phyloP scores from a whole-genome alignment of 2,797 vertebrate genomes.

The Hyperoplus lanceolatus region DNA sequence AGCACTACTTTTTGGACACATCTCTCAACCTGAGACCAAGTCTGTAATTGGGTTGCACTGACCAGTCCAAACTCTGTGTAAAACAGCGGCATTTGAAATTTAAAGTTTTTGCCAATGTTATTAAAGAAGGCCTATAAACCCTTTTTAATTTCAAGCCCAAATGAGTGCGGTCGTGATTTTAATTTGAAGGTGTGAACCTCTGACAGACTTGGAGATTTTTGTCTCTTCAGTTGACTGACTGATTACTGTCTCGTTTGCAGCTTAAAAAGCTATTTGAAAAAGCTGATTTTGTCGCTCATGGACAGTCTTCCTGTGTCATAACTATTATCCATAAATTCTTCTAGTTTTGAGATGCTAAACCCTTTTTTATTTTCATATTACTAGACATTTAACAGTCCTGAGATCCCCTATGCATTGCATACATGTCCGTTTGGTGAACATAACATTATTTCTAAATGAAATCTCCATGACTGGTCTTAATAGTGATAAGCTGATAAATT shows the following conservation, averaged over 20 bases:
- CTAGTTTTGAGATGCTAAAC: background rate
- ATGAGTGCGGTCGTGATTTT: background rate
- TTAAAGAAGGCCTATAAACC: background rate
- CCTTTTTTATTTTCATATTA: background rate
- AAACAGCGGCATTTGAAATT: constrained; percentile 2
- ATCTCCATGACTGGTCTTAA: background rate
- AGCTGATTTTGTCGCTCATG: constrained; percentile 70
- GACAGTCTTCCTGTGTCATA: constrained; percentile 22
- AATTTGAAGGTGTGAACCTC: constrained; percentile 6
- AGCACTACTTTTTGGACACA: background rate
- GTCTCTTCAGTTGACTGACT: constrained; percentile 23
- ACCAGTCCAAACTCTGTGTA: background rate
- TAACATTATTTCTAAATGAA: background rate
- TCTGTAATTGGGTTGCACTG: background rate
- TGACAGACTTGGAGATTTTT: constrained; percentile 11
- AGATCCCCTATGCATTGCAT: constrained; percentile 46
- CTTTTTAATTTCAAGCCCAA: constrained; percentile 7
- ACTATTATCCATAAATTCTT: background rate
- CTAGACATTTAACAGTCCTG: constrained; percentile 3
- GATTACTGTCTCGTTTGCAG: constrained; percentile 73
- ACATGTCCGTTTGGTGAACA: constrained; percentile 13
- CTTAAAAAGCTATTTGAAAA: constrained; percentile 75
- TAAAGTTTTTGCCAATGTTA: constrained; percentile 1
- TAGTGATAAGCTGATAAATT: constrained; percentile 6
- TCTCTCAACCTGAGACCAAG: background rate